Conservation (phyloP, 2,888 invertebrate genomes). For the Drosophila cyrtoloma region DNA sequence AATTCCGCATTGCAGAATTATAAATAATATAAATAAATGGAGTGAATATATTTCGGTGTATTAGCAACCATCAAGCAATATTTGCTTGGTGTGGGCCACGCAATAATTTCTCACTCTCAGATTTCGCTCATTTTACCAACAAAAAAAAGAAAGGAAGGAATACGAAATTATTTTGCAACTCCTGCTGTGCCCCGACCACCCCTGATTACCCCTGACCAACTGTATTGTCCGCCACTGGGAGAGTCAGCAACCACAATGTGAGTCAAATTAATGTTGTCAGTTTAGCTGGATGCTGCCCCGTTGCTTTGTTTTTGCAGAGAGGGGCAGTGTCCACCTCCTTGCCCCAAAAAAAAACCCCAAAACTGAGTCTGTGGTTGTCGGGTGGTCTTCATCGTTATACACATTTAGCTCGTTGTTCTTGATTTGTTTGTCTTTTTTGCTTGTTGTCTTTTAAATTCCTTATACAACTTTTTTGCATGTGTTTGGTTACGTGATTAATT, state of each 20-base stretch:
- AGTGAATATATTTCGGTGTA: neutral
- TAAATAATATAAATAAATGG: neutral
- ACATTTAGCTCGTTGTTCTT: slow-evolving; percentile 15
- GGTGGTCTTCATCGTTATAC: slow-evolving; percentile 57
- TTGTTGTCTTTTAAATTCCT: slow-evolving; percentile 14
- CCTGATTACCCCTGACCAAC: neutral
- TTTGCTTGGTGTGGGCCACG: too few relatives aligned
- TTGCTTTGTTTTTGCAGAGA: neutral
- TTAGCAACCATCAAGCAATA: neutral
- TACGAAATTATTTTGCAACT: slow-evolving; percentile 5
- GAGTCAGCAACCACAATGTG: slow-evolving; percentile 36
- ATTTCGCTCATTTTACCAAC: neutral
- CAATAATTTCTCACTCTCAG: neutral
- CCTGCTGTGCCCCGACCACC: neutral
- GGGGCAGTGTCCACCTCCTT: neutral
- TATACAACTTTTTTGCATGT: slow-evolving; percentile 33
- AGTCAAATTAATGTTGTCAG: slow-evolving; percentile 60
- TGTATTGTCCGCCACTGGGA: neutral
- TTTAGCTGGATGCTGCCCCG: slow-evolving; percentile 11
- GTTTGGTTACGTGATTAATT: slow-evolving; percentile 71
- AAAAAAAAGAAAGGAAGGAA: neutral
- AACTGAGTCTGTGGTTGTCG: slow-evolving; percentile 20
- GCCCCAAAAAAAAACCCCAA: neutral
- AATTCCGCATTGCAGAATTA: neutral
- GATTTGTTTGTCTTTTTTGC: slow-evolving; percentile 7